Evolutionary conservation across 2,113 vertebrate genomes (phyloP), one percentile per base, ranked within the genome.

Genomic region (Otis tarda): DNA sequence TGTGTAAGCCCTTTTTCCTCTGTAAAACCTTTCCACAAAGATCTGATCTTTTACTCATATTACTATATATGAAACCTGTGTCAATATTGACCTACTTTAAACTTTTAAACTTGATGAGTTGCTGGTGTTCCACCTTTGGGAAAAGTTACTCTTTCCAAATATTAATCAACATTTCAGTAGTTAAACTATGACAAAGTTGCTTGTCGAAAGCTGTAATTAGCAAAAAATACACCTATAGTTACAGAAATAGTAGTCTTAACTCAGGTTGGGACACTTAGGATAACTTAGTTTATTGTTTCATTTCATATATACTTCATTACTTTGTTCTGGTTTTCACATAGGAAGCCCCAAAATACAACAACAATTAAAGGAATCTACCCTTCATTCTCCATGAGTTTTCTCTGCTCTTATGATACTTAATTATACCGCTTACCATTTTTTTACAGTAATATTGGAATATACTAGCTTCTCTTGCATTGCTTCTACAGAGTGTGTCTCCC

Each of bases 151-250:
- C 52, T 86, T 87, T 86, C 47, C 52, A 83, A 87, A 83, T 67
- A 64, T 24, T 56, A 70, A 56, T 70, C 2, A 4, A 47, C 35
- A 27, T 65, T 83, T 76, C 33, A 49, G 45, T 70, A 47, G 33
- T 76, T 75, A 65, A n/a, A 25, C 53, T 83, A 4, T 90, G 55
- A 57, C 71, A 78, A 10, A 10, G 31, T 59, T 87, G 47, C 60
- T 37, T 83, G 21, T 73, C n/a, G 47, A 90, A 96, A 93, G n/a
- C 33, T 86, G 50, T 91, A 63, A 78, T 94, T 84, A 87, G 50
- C 18, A 43, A 87, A 94, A 78, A 43, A 63, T 71, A 24, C 28
- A 1, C 50, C 47, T 65, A 16, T 33, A 30, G 9, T 84, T 91
- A 82, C 14, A 71, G 43, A 84, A 87, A 49, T 81, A 53, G 28